These are phyloP conservation scores for Columba livia DNA, from an alignment of 2,113 vertebrate species.

Conservation along the genomic window DNA sequence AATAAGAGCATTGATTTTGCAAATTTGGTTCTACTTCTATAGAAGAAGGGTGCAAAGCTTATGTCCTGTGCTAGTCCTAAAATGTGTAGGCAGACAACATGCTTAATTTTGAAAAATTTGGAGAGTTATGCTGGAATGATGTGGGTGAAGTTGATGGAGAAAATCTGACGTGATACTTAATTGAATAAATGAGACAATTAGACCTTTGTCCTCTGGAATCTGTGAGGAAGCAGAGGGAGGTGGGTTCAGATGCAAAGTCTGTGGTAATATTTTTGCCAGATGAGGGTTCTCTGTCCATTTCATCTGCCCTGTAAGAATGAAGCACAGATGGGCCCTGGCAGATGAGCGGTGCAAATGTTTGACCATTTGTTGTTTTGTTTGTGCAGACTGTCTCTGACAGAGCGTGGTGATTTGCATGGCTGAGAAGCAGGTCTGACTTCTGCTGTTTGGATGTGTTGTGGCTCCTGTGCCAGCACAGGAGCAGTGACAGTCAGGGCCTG, in stretches of 20 bases:
- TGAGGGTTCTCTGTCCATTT: neutral
- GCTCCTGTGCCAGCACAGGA: neutral
- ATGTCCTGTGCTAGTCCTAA: neutral
- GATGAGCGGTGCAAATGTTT: neutral
- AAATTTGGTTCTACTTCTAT: neutral
- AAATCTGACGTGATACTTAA: neutral
- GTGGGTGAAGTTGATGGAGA: neutral
- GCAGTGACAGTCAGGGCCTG: neutral
- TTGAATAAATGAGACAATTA: neutral
- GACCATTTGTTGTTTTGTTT: slow-evolving; percentile 27
- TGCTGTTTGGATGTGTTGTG: neutral
- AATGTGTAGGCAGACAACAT: neutral
- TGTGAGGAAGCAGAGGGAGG: neutral
- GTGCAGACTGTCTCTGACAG: neutral
- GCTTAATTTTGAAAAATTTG: neutral
- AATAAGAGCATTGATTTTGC: neutral
- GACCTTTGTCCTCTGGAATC: neutral
- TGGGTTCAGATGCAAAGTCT: neutral
- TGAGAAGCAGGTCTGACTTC: neutral
- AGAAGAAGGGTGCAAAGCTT: neutral
- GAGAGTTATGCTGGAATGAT: neutral
- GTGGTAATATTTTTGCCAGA: neutral
- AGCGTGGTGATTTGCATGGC: neutral
- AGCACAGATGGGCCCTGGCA: neutral
- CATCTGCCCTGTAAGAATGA: neutral